These are phyloP conservation scores for Epirrita christyi DNA, from an alignment of 2,888 invertebrate species.

Conservation along the genomic window DNA sequence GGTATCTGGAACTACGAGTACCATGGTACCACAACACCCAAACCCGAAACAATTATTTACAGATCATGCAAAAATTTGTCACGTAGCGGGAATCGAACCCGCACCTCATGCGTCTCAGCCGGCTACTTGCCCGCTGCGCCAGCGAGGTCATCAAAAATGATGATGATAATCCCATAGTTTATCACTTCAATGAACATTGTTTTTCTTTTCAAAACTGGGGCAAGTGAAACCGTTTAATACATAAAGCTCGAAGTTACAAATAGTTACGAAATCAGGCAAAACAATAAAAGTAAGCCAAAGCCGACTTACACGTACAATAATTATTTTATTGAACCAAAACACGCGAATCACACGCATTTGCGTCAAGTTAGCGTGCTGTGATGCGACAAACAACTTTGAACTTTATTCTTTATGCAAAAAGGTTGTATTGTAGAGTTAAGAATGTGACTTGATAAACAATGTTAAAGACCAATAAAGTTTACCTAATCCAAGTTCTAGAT, in stretches of 20 bases:
- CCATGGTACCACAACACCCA: no score
- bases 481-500: background rate
- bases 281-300: conserved; percentile 28
- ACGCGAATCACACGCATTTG: conserved; percentile 29
- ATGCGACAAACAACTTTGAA: conserved; percentile 5
- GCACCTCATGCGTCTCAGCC: no score
- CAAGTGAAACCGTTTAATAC: background rate
- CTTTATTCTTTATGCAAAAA: background rate
- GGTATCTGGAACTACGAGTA: no score
- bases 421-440: conserved; percentile 1
- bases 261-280: conserved; percentile 20
- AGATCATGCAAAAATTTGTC: no score
- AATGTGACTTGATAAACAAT: background rate
- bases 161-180: no score
- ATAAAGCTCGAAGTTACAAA: conserved; percentile 12
- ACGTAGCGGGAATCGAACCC: no score
- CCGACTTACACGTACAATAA: conserved; percentile 18
- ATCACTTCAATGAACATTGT: background rate
- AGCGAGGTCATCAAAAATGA: no score
- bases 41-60: no score
- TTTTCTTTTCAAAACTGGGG: conserved; percentile 3
- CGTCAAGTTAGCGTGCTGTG: conserved; percentile 21
- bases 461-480: background rate
- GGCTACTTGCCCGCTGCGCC: no score
- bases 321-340: conserved; percentile 24